These are phyloP conservation scores for Drosophila auraria DNA, from an alignment of 1,140 invertebrate genomes.

Conservation along the genomic window DNA sequence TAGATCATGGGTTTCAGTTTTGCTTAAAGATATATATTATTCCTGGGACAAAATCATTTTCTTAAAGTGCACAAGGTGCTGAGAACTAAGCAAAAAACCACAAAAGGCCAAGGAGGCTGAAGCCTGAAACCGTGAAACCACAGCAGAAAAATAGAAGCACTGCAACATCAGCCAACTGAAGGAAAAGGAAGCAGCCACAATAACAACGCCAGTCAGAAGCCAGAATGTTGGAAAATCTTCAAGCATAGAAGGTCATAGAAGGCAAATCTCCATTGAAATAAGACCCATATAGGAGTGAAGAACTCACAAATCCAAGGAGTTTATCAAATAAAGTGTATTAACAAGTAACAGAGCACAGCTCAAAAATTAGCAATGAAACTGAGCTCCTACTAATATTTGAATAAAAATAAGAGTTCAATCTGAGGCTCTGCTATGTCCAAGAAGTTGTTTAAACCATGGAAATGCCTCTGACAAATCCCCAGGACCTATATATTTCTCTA, in stretches of 20 bases:
- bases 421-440: not conserved
- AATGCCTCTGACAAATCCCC: not conserved
- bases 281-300: not conserved
- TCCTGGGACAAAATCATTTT: not conserved
- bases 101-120: slow-evolving; percentile 11
- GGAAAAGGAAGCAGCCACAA: not conserved
- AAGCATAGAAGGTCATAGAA: not conserved
- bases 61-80: slow-evolving; percentile 2
- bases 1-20: no score
- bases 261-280: not conserved
- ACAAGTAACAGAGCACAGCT: no score
- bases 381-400: no score
- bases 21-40: no score
- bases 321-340: slow-evolving; percentile 3
- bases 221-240: not conserved
- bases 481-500: not conserved
- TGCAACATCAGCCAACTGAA: not conserved
- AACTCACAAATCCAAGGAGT: not conserved
- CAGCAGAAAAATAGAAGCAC: slow-evolving; percentile 21
- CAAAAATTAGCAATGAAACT: no score
- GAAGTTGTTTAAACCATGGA: not conserved
- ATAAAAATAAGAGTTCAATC: no score
- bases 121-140: slow-evolving; percentile 2
- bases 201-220: slow-evolving; percentile 1
- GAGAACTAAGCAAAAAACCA: not conserved